Base-by-base conservation (phyloP, 2,797 vertebrate genomes). In the Halcyon chelicuti region DNA sequence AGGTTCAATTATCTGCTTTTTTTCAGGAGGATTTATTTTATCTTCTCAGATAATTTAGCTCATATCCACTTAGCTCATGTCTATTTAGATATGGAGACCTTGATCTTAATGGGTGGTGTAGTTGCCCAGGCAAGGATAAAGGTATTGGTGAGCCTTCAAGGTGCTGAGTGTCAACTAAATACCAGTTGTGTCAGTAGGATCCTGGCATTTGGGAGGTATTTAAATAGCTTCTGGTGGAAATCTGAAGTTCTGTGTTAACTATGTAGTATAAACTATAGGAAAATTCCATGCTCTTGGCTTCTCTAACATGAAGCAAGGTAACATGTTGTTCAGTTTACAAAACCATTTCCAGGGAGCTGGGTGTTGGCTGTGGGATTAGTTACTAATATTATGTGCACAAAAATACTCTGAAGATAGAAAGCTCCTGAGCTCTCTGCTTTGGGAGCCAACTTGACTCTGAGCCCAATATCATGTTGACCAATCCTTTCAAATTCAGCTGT, bases 1-100 rank as follows among this genome's bases (percentile, higher is more conserved):
- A 46, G 10, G 26, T 33, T 66, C 58, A 86, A 58, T 93, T 84
- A 73, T 47, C 60, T 92, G 58, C n/a, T 54, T 93, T 91, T 51
- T 54, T 94, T 91, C 37, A 40, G 47, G 49, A 67, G 6, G n/a
- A 54, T 87, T 78, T 92, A 31, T 74, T 70, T 5, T 39, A 22
- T 70, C 51, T 73, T 28, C 71, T 72, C 8, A 31, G 55, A 67
- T 62, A 51, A 87, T 86, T 91, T 47, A 72, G 51, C n/a, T 94
- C 57, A 33, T 33, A 74, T 55, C 52, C 55, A 58, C n/a, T 76
- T 58, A 47, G 52, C 44, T 78, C 40, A 7, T 61, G 65, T 61
- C 37, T 47, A 0, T 74, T 88, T 88, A 39, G 29, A 83, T 68
- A 40, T 10, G 29, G 54, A 86, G 70, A 61, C 70, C 61, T 84